Conservation (phyloP, 2,797 vertebrate genomes). For the Malurus leucopterus region DNA sequence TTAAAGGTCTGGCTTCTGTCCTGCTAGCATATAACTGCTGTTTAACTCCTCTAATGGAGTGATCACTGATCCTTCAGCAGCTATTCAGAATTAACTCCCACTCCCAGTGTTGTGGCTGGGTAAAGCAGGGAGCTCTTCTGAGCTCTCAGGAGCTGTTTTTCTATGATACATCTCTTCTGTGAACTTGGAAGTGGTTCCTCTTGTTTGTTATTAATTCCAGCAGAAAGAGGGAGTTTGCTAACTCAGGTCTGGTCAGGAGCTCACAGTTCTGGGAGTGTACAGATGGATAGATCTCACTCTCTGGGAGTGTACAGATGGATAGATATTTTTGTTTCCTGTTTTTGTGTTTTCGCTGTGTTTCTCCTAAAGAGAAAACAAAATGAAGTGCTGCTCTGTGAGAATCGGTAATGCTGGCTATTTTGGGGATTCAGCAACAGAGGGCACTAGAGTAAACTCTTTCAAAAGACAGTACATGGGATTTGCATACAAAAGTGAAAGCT, state of each 20-base stretch:
- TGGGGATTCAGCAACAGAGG: slow-evolving; percentile 35
- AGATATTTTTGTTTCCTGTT: background rate
- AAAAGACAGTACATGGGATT: background rate
- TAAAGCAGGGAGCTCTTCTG: background rate
- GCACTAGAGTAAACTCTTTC: slow-evolving; percentile 11
- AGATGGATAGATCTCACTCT: background rate
- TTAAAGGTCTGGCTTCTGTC: background rate
- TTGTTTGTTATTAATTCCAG: background rate
- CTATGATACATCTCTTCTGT: background rate
- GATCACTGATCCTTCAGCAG: background rate
- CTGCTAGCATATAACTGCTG: background rate
- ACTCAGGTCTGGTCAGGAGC: background rate
- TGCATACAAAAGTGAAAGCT: background rate
- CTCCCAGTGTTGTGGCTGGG: background rate
- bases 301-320: background rate
- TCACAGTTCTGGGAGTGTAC: background rate
- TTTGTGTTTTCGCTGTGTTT: background rate
- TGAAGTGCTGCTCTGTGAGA: background rate
- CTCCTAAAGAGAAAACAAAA: background rate
- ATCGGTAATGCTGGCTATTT: background rate
- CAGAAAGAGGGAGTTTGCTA: background rate
- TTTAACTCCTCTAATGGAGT: background rate
- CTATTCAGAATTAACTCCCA: background rate
- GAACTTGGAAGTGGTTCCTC: background rate
- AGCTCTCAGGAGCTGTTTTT: background rate